phyloP scores from a whole-genome alignment of 2,888 invertebrate species.

The Globia sparganii region DNA sequence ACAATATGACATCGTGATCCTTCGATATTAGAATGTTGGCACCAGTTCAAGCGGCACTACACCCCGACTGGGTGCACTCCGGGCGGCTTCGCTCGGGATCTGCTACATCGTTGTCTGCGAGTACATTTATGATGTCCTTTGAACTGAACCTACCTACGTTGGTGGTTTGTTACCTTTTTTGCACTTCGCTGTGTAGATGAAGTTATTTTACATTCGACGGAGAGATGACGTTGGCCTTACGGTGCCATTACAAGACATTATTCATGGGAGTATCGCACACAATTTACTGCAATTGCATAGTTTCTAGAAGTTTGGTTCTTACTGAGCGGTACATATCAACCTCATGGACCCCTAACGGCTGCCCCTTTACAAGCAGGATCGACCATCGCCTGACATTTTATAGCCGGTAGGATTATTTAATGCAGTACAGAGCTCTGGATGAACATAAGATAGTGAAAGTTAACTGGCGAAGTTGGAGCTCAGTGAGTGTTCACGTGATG shows the following conservation, averaged over 20 bases:
- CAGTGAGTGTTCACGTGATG: not conserved
- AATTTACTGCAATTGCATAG: not conserved
- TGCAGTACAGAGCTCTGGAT: not conserved
- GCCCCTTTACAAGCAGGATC: not conserved
- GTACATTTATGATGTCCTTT: conserved; percentile 1
- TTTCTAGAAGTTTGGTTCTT: not conserved
- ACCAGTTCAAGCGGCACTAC: conserved; percentile 19
- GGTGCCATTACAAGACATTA: not conserved
- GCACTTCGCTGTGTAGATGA: not conserved
- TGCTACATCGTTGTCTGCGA: conserved; percentile 8
- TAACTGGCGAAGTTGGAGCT: conserved; percentile 6
- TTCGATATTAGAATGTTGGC: conserved; percentile 33
- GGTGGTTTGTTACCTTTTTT: not conserved
- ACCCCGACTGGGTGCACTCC: not conserved
- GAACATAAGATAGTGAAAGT: not conserved
- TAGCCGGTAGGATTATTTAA: not conserved
- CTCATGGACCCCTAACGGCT: not conserved
- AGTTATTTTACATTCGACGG: not conserved
- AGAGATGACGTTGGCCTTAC: too few relatives aligned
- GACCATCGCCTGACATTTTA: not conserved
- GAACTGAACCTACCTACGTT: not conserved
- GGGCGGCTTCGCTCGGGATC: not conserved
- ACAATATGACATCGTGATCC: conserved; percentile 12
- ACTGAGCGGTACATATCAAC: not conserved
- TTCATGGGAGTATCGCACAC: not conserved